Evolutionary conservation across 2,113 vertebrate genomes (phyloP).

Genomic region (Microtus richardsoni): DNA sequence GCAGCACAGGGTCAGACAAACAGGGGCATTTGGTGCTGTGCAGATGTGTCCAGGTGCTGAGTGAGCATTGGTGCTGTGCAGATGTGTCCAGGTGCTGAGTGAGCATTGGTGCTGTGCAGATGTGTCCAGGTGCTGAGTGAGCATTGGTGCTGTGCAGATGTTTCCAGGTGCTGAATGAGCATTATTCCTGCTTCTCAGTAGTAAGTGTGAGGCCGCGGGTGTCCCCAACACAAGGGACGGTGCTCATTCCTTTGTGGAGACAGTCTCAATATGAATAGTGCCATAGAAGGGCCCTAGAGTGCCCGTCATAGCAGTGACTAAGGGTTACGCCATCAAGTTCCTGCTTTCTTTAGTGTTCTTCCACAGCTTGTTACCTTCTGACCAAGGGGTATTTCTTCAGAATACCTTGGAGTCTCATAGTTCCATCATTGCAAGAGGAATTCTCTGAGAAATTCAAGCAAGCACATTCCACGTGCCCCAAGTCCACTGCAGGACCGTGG

Average conservation of each 20-base stretch:
- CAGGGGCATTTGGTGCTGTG: not conserved
- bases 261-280: not conserved
- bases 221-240: not conserved
- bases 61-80: not conserved
- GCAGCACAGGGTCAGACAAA: not conserved
- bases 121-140: not conserved
- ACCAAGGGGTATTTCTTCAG: not conserved
- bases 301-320: not conserved
- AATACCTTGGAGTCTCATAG: too few relatives aligned
- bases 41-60: not conserved
- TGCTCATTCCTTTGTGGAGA: not conserved
- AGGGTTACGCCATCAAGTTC: not conserved
- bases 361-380: not conserved
- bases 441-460: not conserved
- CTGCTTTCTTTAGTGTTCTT: not conserved
- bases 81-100: not conserved
- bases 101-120: not conserved
- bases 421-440: not conserved
- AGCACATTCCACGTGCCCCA: too few relatives aligned
- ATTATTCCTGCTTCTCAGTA: not conserved
- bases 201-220: not conserved
- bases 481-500: constrained; percentile 87
- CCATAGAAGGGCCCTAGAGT: not conserved
- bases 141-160: not conserved
- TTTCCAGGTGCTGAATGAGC: not conserved